Percentiles rank a stretch among this genome's conserved stretches.
phyloP scores from a whole-genome alignment of 2,888 invertebrate genomes.

The Meandrusa payeni region DNA sequence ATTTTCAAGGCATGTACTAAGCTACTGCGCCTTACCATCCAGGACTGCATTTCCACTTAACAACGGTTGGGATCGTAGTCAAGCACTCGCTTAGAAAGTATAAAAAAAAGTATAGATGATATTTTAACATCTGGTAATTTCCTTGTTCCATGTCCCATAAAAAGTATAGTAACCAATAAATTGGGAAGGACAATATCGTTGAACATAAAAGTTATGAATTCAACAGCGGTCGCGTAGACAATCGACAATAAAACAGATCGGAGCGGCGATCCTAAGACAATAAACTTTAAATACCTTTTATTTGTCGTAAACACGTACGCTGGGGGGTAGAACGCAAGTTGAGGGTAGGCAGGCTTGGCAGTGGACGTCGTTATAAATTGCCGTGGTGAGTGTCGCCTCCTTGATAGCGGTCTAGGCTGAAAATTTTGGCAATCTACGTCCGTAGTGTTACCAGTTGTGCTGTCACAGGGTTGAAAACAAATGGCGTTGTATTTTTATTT shows the following conservation, averaged over 20 bases:
- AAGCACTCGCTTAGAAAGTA: too few species aligned
- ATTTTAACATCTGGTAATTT: too few species aligned
- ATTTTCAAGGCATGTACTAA: too few species aligned
- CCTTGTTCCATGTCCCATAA: too few species aligned
- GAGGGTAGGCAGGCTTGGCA: slow-evolving; percentile 48
- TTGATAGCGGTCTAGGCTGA: slow-evolving; percentile 40
- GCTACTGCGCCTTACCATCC: too few species aligned
- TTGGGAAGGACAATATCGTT: slow-evolving; percentile 10
- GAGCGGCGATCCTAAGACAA: slow-evolving; percentile 20
- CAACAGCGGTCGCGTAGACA: slow-evolving; percentile 7
- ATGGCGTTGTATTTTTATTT: slow-evolving; percentile 17
- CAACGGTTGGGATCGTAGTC: too few species aligned
- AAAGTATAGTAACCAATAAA: slow-evolving; percentile 12
- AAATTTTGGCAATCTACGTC: slow-evolving; percentile 34
- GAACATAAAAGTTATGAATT: slow-evolving; percentile 16
- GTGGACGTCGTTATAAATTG: slow-evolving; percentile 56
- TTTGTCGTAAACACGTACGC: slow-evolving; percentile 33
- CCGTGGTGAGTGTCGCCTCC: slow-evolving; percentile 38
- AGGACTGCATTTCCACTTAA: too few species aligned
- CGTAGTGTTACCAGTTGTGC: slow-evolving; percentile 28
- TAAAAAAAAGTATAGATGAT: too few species aligned
- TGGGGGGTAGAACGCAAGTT: slow-evolving; percentile 33
- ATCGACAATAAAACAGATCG: slow-evolving; percentile 17
- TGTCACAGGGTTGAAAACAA: slow-evolving; percentile 27
- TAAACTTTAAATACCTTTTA: slow-evolving; percentile 34